phyloP scores from a whole-genome alignment of 2,113 vertebrate genomes.

The Pedetes capensis region DNA sequence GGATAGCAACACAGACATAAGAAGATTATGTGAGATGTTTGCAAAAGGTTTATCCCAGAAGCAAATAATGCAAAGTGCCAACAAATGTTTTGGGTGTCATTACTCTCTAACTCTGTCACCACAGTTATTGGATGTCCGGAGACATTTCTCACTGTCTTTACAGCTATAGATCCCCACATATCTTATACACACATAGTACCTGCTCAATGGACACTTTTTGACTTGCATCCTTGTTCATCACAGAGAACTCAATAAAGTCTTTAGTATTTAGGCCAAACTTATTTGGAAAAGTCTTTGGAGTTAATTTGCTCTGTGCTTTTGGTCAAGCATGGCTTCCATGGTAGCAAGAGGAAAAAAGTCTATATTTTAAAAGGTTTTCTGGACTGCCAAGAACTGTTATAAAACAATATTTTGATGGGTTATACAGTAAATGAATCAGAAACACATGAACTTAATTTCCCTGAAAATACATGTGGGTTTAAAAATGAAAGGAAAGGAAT shows the following conservation, averaged over 20 bases:
- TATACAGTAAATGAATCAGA: slow-evolving; percentile 80
- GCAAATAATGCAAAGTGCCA: background rate
- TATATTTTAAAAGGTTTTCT: slow-evolving; percentile 75
- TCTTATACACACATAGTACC: background rate
- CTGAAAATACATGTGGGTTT: slow-evolving; percentile 79
- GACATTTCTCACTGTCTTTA: background rate
- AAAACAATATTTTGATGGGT: slow-evolving; percentile 81
- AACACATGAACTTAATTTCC: slow-evolving; percentile 80
- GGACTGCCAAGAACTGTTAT: slow-evolving; percentile 75
- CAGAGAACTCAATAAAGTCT: background rate
- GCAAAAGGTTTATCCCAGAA: background rate
- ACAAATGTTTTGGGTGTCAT: background rate
- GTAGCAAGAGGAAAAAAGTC: slow-evolving; percentile 64
- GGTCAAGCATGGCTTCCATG: slow-evolving; percentile 62
- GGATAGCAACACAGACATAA: background rate
- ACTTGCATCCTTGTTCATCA: background rate
- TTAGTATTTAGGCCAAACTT: background rate
- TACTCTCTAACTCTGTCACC: background rate
- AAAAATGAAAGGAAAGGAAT: slow-evolving; percentile 77
- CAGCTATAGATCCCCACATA: background rate
- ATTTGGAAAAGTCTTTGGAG: slow-evolving; percentile 29
- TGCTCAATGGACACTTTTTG: background rate
- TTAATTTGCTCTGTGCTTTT: background rate
- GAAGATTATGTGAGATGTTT: background rate
- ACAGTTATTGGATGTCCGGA: background rate